phyloP scores from a whole-genome alignment of 2,888 invertebrate genomes.

The Cyrtodaria siliqua region DNA sequence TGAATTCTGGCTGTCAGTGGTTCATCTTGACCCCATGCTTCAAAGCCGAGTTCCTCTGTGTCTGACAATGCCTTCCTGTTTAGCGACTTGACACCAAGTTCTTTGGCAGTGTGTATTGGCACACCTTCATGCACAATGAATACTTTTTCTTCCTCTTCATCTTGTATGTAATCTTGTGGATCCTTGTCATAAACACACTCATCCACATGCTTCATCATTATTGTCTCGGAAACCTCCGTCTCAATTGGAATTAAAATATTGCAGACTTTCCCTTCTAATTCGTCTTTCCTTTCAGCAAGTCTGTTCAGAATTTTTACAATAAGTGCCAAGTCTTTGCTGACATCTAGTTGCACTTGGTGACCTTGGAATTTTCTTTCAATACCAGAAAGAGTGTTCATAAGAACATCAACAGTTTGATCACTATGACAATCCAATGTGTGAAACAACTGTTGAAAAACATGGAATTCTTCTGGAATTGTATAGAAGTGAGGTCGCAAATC shows the following conservation, averaged over 20 bases:
- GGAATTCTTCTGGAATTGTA: conserved; percentile 50
- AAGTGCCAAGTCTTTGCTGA: conserved; percentile 39
- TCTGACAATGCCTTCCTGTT: conserved; percentile 68
- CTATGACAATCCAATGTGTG: conserved; percentile 36
- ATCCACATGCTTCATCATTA: conserved; percentile 14
- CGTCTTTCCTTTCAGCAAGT: conserved; percentile 19
- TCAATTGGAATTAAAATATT: conserved; percentile 44
- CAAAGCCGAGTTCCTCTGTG: conserved; percentile 58
- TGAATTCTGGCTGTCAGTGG: conserved; percentile 75
- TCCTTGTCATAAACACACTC: conserved; percentile 57
- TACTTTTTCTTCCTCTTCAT: conserved; percentile 38
- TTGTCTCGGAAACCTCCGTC: conserved; percentile 2
- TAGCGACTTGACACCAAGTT: conserved; percentile 74
- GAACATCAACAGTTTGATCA: conserved; percentile 26
- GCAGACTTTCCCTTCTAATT: conserved; percentile 4
- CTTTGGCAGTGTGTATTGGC: conserved; percentile 68
- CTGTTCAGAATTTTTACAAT: conserved; percentile 50
- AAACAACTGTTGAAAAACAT: conserved; percentile 28
- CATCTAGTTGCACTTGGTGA: neutral
- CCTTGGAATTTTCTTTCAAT: conserved; percentile 35
- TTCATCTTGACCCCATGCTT: conserved; percentile 78
- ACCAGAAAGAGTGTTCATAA: conserved; percentile 29
- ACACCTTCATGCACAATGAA: conserved; percentile 71
- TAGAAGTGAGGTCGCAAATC: conserved; percentile 56
- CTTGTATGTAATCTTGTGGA: conserved; percentile 30